These are phyloP conservation scores for Drosophila anomelani DNA, from an alignment of 2,888 invertebrate species.

Conservation along the genomic window DNA sequence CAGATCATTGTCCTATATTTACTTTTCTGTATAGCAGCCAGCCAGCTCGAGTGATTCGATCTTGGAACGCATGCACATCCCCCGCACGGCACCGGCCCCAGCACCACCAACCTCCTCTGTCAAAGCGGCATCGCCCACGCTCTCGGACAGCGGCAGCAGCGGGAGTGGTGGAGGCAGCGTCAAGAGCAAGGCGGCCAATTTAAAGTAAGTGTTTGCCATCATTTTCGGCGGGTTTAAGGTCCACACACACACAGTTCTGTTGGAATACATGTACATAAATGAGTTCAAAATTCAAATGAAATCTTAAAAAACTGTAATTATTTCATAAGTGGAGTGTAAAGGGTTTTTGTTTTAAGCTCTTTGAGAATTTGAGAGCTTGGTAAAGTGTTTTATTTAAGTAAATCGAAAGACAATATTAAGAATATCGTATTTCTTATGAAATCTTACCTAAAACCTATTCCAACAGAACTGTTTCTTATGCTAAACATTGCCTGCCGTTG, in stretches of 20 bases:
- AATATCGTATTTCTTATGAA: background rate
- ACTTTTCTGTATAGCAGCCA: slow-evolving; percentile 76
- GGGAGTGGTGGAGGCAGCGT: slow-evolving; percentile 76
- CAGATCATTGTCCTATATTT: slow-evolving; percentile 4
- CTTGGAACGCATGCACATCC: slow-evolving; percentile 83
- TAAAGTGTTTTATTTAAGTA: background rate
- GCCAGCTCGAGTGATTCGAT: slow-evolving; percentile 87
- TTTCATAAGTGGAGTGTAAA: background rate
- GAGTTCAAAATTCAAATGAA: background rate
- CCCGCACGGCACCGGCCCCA: slow-evolving; percentile 52
- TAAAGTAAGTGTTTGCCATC: slow-evolving; percentile 77
- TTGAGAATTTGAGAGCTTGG: background rate
- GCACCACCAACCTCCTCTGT: slow-evolving; percentile 53
- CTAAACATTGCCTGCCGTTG: slow-evolving; percentile 17
- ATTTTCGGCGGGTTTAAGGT: slow-evolving; percentile 14
- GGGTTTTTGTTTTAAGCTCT: background rate
- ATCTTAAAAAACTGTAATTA: slow-evolving; percentile 5
- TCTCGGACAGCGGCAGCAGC: slow-evolving; percentile 80
- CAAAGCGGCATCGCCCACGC: slow-evolving; percentile 82
- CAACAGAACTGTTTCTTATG: slow-evolving; percentile 10
- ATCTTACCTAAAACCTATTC: background rate
- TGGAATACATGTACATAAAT: slow-evolving; percentile 1
- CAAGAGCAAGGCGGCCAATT: slow-evolving; percentile 83
- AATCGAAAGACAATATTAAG: too few relatives aligned
- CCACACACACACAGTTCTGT: slow-evolving; percentile 8